Conservation (phyloP, 2,113 vertebrate species). For the Rattus norvegicus region DNA sequence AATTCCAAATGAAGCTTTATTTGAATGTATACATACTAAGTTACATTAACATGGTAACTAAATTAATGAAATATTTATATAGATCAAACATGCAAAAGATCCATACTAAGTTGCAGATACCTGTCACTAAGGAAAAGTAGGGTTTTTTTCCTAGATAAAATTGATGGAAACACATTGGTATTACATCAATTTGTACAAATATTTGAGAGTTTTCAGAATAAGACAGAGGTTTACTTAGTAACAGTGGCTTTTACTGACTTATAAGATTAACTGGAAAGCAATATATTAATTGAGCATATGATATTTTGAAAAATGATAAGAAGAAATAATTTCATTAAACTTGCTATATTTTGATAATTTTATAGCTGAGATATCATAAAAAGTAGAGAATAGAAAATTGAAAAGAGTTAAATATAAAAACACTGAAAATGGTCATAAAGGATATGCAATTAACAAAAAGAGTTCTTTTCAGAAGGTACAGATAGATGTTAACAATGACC, state of each 20-base stretch:
- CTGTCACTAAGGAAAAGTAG: not conserved
- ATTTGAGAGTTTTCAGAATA: not conserved
- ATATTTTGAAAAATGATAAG: not conserved
- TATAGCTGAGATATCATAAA: not conserved
- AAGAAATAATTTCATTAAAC: not conserved
- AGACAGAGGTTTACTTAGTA: not conserved
- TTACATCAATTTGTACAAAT: not conserved
- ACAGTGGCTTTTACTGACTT: not conserved
- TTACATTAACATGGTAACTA: not conserved
- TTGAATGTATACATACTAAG: not conserved
- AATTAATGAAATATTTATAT: not conserved
- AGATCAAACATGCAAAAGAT: not conserved
- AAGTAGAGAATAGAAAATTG: not conserved
- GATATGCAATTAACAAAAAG: not conserved
- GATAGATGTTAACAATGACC: not conserved
- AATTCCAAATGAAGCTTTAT: constrained; percentile 26
- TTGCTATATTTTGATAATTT: not conserved
- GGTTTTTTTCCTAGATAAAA: not conserved
- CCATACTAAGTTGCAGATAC: not conserved
- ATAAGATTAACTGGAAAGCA: not conserved
- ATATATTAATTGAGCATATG: not conserved
- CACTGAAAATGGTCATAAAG: not conserved
- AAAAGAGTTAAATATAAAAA: not conserved
- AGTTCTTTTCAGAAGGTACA: not conserved
- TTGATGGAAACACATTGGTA: not conserved